These are phyloP conservation scores for Microcebus lehilahytsara DNA, from an alignment of 2,113 vertebrate species.

Conservation along the genomic window DNA sequence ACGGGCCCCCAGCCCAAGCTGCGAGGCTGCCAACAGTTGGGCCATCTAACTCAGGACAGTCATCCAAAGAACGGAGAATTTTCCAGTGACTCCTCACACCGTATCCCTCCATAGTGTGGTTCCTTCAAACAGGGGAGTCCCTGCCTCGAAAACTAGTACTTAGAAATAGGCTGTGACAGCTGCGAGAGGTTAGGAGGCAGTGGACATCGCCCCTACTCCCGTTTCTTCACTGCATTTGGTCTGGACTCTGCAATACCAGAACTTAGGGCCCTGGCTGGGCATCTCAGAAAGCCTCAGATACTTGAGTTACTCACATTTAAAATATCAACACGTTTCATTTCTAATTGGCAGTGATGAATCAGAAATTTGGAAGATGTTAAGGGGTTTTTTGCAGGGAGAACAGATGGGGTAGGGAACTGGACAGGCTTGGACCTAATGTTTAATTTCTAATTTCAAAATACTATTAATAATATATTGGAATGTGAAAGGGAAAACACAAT, in stretches of 20 bases:
- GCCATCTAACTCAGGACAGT: conserved; percentile 42
- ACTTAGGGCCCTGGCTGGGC: not conserved
- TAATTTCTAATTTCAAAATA: not conserved
- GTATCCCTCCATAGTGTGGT: not conserved
- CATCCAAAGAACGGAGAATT: not conserved
- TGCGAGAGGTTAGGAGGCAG: not conserved
- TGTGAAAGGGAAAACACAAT: too few species aligned
- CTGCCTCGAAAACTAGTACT: not conserved
- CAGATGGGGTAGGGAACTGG: not conserved
- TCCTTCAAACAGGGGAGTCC: not conserved
- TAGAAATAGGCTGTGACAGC: not conserved
- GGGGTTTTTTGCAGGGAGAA: not conserved
- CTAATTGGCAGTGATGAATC: not conserved
- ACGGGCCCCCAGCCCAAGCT: not conserved
- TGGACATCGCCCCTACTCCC: not conserved
- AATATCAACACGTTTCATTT: not conserved
- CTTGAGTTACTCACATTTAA: not conserved
- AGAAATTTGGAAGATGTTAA: not conserved
- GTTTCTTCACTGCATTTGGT: not conserved
- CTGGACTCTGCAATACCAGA: not conserved
- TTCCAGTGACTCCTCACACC: not conserved
- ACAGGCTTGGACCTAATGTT: not conserved
- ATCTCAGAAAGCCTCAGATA: not conserved
- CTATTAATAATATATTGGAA: too few species aligned
- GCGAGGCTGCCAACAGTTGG: not conserved